These are phyloP conservation scores for Meandrusa payeni DNA, from an alignment of 2,888 invertebrate species.

Conservation along the genomic window DNA sequence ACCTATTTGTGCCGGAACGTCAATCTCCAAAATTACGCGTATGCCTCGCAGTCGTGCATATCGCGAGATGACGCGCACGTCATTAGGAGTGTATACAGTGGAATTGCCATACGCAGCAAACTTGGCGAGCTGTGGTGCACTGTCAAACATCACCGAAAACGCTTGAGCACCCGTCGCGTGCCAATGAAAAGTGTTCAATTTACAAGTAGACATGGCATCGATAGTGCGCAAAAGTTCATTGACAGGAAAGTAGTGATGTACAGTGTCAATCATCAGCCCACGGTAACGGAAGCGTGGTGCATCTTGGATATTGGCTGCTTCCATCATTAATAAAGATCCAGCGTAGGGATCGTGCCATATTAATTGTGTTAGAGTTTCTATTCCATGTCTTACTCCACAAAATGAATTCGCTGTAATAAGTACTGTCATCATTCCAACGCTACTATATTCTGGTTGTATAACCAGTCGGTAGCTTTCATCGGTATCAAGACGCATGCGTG, in stretches of 20 bases:
- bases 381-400: slow-evolving; percentile 87
- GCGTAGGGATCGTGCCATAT: slow-evolving; percentile 86
- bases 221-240: slow-evolving; percentile 85
- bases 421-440: slow-evolving; percentile 67
- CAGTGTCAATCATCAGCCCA: slow-evolving; percentile 93
- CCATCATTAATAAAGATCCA: slow-evolving; percentile 81
- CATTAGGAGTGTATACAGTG: slow-evolving; percentile 84
- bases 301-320: slow-evolving; percentile 85
- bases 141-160: slow-evolving; percentile 90
- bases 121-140: slow-evolving; percentile 86
- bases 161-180: slow-evolving; percentile 93
- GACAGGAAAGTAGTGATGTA: slow-evolving; percentile 90
- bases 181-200: slow-evolving; percentile 96
- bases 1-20: slow-evolving; percentile 92
- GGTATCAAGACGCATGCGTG: slow-evolving; percentile 81
- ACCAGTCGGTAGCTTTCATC: slow-evolving; percentile 87
- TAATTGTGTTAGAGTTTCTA: slow-evolving; percentile 88
- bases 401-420: slow-evolving; percentile 83
- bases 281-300: slow-evolving; percentile 88
- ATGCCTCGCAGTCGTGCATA: slow-evolving; percentile 91
- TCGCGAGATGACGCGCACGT: slow-evolving; percentile 85
- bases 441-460: slow-evolving; percentile 65
- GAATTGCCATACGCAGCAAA: slow-evolving; percentile 91
- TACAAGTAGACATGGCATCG: slow-evolving; percentile 92
- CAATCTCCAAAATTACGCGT: slow-evolving; percentile 91